phyloP scores from a whole-genome alignment of 1,140 invertebrate species.

The Formica exsecta region DNA sequence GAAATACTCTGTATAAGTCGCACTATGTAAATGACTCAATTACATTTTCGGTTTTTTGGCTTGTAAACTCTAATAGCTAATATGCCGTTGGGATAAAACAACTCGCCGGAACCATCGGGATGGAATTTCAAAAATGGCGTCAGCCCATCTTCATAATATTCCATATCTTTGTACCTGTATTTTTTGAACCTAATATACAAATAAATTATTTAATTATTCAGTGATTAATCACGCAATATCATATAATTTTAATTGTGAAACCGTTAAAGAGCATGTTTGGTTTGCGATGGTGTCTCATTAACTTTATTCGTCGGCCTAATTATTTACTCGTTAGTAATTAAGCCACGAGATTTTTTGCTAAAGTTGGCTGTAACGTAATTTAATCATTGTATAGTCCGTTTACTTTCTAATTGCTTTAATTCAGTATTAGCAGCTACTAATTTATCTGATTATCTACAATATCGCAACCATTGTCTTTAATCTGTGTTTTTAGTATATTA shows the following conservation, averaged over 20 bases:
- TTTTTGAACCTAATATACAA: slow-evolving; percentile 65
- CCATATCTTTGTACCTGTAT: slow-evolving; percentile 1
- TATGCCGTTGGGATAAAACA: slow-evolving; percentile 77
- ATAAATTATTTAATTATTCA: slow-evolving; percentile 8
- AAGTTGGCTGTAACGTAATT: slow-evolving; percentile 27
- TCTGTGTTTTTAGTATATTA: neutral
- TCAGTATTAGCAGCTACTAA: neutral
- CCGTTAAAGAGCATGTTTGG: slow-evolving; percentile 26
- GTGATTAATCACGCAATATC: slow-evolving; percentile 34
- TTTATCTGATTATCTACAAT: neutral
- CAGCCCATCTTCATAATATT: slow-evolving; percentile 68
- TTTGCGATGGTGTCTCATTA: slow-evolving; percentile 56
- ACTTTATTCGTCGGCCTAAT: slow-evolving; percentile 52
- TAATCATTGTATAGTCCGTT: slow-evolving; percentile 31
- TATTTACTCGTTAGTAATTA: slow-evolving; percentile 67
- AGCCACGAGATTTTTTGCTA: slow-evolving; percentile 29
- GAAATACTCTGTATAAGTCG: slow-evolving; percentile 12
- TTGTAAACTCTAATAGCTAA: slow-evolving; percentile 67
- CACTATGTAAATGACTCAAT: slow-evolving; percentile 56
- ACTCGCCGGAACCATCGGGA: slow-evolving; percentile 59
- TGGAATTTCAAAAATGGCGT: slow-evolving; percentile 69
- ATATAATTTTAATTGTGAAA: neutral
- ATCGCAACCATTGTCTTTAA: neutral
- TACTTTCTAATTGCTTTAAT: neutral
- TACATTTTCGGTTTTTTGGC: slow-evolving; percentile 76